Evolutionary conservation across 2,888 invertebrate species (phyloP).

Genomic region (Aphidius colemani): DNA sequence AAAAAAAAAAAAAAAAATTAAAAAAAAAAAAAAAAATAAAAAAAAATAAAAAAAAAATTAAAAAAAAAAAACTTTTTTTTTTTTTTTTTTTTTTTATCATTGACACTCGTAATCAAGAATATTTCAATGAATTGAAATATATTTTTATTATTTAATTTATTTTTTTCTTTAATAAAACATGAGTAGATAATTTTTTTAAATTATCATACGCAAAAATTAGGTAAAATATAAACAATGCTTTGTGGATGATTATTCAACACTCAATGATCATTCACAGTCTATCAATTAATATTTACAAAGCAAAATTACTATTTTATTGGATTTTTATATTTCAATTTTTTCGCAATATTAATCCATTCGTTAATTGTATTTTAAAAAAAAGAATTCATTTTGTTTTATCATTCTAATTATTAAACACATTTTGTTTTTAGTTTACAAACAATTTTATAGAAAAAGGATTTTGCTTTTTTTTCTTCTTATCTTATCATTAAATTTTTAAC

Average conservation of each 20-base stretch:
- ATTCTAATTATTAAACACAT: slow-evolving; percentile 44
- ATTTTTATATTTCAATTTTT: slow-evolving; percentile 12
- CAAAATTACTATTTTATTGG: slow-evolving; percentile 28
- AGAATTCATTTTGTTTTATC: slow-evolving; percentile 15
- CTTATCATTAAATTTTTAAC: too few species aligned
- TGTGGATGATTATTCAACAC: slow-evolving; percentile 16
- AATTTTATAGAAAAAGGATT: slow-evolving; percentile 54
- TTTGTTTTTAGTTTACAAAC: slow-evolving; percentile 49
- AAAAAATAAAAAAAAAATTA: too few species aligned
- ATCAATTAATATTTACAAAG: slow-evolving; percentile 45
- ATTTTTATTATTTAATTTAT: background rate
- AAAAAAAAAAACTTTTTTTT: too few species aligned
- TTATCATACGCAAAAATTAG: too few species aligned
- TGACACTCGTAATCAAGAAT: too few species aligned
- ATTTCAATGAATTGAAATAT: background rate
- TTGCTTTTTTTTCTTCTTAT: too few species aligned
- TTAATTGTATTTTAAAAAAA: background rate
- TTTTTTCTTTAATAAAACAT: slow-evolving; percentile 26
- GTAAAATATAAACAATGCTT: slow-evolving; percentile 11
- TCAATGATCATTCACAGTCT: slow-evolving; percentile 13
- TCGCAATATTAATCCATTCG: slow-evolving; percentile 15
- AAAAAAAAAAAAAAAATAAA: too few species aligned
- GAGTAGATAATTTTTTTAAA: background rate
- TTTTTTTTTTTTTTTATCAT: too few species aligned
- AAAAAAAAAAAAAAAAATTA: too few species aligned